These are phyloP conservation scores for Sebastes taczanowskii DNA, from an alignment of 2,797 vertebrate species.

Conservation along the genomic window DNA sequence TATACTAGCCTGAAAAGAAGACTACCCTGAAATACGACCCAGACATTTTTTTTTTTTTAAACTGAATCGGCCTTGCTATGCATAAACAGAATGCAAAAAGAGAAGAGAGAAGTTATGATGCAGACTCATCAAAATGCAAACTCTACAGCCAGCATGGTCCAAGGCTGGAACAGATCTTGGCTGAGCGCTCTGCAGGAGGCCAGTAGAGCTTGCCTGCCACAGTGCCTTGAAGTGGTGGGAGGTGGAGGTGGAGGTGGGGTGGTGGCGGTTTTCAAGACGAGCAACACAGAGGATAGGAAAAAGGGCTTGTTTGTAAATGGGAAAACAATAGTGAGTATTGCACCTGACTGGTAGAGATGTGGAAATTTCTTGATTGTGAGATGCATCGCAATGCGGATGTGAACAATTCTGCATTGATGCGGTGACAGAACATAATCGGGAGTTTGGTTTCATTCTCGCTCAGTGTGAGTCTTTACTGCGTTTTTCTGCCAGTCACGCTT, in stretches of 20 bases:
- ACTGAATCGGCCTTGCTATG: neutral
- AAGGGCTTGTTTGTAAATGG: neutral
- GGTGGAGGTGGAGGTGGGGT: neutral
- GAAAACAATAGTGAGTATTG: neutral
- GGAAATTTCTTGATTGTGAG: no score
- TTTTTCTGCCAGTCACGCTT: no score
- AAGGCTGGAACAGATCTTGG: slow-evolving; percentile 14
- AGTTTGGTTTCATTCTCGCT: no score
- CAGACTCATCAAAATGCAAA: slow-evolving; percentile 35
- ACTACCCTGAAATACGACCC: neutral
- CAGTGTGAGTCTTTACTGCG: no score
- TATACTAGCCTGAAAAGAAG: neutral
- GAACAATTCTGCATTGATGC: no score
- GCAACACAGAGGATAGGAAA: neutral
- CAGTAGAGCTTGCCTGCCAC: neutral
- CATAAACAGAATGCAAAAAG: neutral
- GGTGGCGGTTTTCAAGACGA: neutral
- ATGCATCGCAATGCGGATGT: no score
- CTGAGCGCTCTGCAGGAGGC: slow-evolving; percentile 20
- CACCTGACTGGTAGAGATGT: neutral
- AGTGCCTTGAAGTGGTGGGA: neutral
- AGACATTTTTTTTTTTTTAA: neutral
- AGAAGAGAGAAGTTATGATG: neutral
- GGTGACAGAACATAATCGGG: no score
- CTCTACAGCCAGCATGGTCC: neutral